Base-by-base conservation (phyloP, 1,140 invertebrate genomes). In the Euschistus heros region DNA sequence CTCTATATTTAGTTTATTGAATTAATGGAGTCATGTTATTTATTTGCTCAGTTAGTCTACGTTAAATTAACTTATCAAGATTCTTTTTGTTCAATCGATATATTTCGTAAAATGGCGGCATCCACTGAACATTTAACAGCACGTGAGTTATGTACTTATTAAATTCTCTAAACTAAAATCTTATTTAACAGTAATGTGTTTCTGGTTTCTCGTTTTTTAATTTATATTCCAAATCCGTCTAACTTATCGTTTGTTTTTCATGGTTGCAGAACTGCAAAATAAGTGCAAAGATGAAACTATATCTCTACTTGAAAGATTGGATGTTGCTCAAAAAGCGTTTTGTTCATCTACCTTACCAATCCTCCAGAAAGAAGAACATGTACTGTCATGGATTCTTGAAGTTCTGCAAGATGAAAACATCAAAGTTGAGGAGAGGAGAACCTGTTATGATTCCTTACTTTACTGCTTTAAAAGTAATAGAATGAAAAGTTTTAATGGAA, bases 331-430 rank as follows among this genome's bases (percentile, higher is more conserved):
- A 27, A 24, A 27, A 30, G 64, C 65, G 13, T 68, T 68, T 50
- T 26, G 44, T 44, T 68, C 67, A 10, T 33, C 42, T 4, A 27
- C 27, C 0, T 65, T 68, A 37, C 67, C 64, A 30, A 68, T 68
- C 2, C 13, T 62, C 7, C 30, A 52, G 17, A 68, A 68, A 60
- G 67, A 68, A 65, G 63, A 68, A 37, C 22, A 65, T 5, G 44
- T 65, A n/a, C 20, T 68, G 17, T 20, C 30, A n/a, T 64, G 64
- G 50, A 37, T 66, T 26, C 54, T 57, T 57, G 24, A 24, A 24
- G 24, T 17, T 57, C 14, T 15, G 44, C 15, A 26, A 42, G 22
- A 18, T 17, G 17, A 33, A 60, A 27, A 24, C 30, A 37, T 18
- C 2, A 14, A 26, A 46, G 24, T 13, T 24, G 57, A 60, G 17